A percentile compares a stretch with the other conserved stretches of the same genome.
Evolutionary conservation across 2,113 vertebrate species (phyloP).

Genomic region (Python bivittatus): DNA sequence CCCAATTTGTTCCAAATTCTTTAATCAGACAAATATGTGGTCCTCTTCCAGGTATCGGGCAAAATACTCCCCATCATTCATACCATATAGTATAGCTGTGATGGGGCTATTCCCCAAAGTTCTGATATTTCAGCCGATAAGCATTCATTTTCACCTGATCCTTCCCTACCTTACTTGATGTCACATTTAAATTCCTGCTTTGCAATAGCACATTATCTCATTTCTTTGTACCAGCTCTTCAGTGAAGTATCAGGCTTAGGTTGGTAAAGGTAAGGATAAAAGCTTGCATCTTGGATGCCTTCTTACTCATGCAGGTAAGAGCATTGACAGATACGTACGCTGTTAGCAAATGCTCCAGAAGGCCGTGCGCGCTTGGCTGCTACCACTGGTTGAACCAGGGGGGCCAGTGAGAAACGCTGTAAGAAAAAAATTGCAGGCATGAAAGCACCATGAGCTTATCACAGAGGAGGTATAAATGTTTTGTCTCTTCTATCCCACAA

Average conservation of each 20-base stretch:
- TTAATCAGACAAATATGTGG: too few species aligned
- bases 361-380: not conserved
- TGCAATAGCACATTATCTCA: not conserved
- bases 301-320: not conserved
- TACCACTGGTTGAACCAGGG: constrained; percentile 1
- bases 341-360: not conserved
- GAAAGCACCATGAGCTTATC: not conserved
- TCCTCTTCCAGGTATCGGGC: too few species aligned
- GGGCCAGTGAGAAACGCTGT: not conserved
- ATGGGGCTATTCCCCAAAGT: too few species aligned
- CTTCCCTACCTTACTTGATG: not conserved
- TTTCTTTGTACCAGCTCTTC: not conserved
- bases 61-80: too few species aligned
- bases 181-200: not conserved
- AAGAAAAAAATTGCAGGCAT: not conserved
- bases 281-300: not conserved
- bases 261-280: not conserved
- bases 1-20: too few species aligned
- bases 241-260: not conserved
- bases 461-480: not conserved
- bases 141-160: not conserved
- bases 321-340: not conserved
- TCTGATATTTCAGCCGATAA: too few species aligned
- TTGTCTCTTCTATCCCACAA: not conserved
- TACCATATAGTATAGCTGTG: too few species aligned